Conservation (phyloP, 2,888 invertebrate genomes). For the Tenthredo livida region DNA sequence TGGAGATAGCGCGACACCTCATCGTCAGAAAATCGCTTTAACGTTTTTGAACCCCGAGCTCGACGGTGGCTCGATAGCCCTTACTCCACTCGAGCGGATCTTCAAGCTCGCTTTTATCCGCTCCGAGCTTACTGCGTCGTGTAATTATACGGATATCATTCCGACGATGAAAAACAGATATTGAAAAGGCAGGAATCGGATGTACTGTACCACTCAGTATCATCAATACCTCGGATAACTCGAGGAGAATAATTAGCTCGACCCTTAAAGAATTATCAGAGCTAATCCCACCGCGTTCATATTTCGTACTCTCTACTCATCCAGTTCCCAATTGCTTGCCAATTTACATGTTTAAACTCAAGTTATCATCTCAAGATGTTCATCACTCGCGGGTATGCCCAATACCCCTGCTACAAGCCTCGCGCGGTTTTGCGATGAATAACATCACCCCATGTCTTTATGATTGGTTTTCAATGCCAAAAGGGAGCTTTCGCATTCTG, state of each 20-base stretch:
- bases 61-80: not conserved
- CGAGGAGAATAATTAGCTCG: not conserved
- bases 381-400: too few relatives aligned
- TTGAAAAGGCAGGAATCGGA: not conserved
- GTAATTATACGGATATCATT: conserved; percentile 16
- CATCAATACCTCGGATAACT: not conserved
- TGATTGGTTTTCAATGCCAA: not conserved
- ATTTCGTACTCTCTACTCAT: not conserved
- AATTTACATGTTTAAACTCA: not conserved
- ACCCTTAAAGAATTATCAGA: not conserved
- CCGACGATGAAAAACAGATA: not conserved
- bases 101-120: not conserved
- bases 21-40: not conserved
- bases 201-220: not conserved
- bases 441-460: not conserved
- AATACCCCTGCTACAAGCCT: too few relatives aligned
- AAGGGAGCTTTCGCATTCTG: not conserved
- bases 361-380: not conserved
- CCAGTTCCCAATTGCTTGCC: not conserved
- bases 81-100: not conserved
- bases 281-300: not conserved
- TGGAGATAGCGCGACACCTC: not conserved
- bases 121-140: not conserved
- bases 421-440: not conserved
- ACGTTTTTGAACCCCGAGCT: not conserved